Conservation (phyloP, 2,888 invertebrate genomes). For the Dinocampus coccinellae region DNA sequence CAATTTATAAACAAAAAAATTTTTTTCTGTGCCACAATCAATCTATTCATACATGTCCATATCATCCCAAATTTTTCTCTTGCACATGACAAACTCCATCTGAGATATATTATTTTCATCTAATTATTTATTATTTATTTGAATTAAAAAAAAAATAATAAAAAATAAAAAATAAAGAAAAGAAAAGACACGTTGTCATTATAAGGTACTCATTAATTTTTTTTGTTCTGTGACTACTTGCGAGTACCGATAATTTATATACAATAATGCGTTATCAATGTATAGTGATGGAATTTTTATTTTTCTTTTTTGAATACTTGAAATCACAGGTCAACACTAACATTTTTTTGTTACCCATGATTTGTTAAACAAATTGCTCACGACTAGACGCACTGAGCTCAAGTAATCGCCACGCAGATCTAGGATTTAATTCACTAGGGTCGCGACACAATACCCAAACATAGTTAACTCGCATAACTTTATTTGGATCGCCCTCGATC, state of each 20-base stretch:
- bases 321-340: background rate
- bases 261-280: constrained; percentile 7
- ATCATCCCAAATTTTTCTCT: background rate
- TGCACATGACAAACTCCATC: background rate
- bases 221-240: background rate
- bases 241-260: constrained; percentile 10
- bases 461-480: constrained; percentile 94
- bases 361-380: constrained; percentile 82
- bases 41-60: background rate
- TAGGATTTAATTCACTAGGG: constrained; percentile 91
- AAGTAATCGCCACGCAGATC: constrained; percentile 95
- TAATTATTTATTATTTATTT: background rate
- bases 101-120: background rate
- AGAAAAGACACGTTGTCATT: background rate
- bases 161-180: background rate
- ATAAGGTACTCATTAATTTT: background rate
- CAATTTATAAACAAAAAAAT: background rate
- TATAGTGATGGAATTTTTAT: background rate
- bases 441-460: constrained; percentile 99
- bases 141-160: no score
- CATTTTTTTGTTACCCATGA: no score
- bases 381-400: constrained; percentile 90
- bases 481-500: constrained; percentile 95
- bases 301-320: background rate
- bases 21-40: background rate